Base-by-base conservation (phyloP, 2,113 vertebrate species). In the Hemichromis elongatus region DNA sequence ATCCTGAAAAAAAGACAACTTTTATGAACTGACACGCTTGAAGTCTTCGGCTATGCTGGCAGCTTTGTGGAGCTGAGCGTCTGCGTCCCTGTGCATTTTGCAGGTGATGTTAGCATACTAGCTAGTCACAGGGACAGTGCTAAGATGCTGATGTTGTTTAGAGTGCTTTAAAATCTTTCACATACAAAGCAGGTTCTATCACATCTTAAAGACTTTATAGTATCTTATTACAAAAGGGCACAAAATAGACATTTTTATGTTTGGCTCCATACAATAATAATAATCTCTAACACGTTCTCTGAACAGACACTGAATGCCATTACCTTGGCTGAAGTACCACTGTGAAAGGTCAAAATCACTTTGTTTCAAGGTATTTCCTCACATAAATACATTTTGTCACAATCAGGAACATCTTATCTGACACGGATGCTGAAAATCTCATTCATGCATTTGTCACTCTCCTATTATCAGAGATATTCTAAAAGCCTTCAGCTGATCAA, bases 51-150 rank as follows among this genome's bases (percentile, higher is more conserved):
- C 61, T 40, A 68, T 21, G 35, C 61, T 40, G 59, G 61, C 61
- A 68, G 35, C 61, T 42, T 14, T 40, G 33, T 61, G 9, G 0
- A 16, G 0, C 16, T 18, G 9, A 40, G 30, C 2, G 8, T 57
- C 6, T 26, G 55, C 13, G 1, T 10, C 30, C 0, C 56, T 11
- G 30, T 63, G 30, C 28, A 61, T 12, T 61, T 19, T 33, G 33
- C 57, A 61, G 57, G 16, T 33, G 56, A 1, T 61, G 57, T 28
- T 57, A 28, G 13, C 55, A 59, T 10, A 7, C 26, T 30, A 59
- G 56, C 1, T 37, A 33, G 12, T 37, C 18, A 63, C 19, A 37
- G 33, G 18, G 18, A 35, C 30, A n/a, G 18, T 12, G 33, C 61
- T 66, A 66, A 13, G 33, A 66, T 37, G 33, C 10, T 63, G 30